Conservation (phyloP, 2,888 invertebrate genomes). For the Sepiola atlantica region DNA sequence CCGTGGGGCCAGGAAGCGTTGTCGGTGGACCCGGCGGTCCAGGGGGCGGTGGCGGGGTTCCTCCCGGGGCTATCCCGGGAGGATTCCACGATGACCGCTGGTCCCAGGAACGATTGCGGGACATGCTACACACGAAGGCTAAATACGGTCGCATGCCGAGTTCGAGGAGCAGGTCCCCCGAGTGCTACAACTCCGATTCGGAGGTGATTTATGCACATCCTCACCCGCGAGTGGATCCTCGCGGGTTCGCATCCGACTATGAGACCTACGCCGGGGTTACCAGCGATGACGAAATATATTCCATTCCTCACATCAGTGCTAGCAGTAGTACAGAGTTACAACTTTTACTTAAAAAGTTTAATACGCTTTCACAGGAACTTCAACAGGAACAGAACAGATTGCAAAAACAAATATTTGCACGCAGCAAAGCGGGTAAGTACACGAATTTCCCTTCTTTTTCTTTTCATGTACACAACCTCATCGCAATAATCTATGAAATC, state of each 20-base stretch:
- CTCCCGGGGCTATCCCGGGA: conserved; percentile 39
- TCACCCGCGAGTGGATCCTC: conserved; percentile 59
- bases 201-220: conserved; percentile 79
- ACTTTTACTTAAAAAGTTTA: conserved; percentile 72
- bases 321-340: conserved; percentile 70
- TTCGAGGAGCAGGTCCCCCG: conserved; percentile 77
- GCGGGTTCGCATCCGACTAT: conserved; percentile 70
- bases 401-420: conserved; percentile 64
- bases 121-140: conserved; percentile 67
- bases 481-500: neutral
- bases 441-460: neutral
- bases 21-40: neutral
- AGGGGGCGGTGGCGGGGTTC: conserved; percentile 38
- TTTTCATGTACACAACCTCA: neutral
- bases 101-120: conserved; percentile 66
- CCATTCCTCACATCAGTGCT: conserved; percentile 67
- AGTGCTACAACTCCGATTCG: conserved; percentile 89
- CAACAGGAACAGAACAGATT: conserved; percentile 69
- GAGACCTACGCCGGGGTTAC: conserved; percentile 68
- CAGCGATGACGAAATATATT: conserved; percentile 69
- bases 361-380: conserved; percentile 76
- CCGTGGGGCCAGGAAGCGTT: conserved; percentile 25
- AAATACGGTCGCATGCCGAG: conserved; percentile 68
- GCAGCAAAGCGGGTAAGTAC: conserved; percentile 45
- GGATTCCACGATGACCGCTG: conserved; percentile 59